Conservation (phyloP, 2,888 invertebrate genomes). For the Brassicogethes aeneus region DNA sequence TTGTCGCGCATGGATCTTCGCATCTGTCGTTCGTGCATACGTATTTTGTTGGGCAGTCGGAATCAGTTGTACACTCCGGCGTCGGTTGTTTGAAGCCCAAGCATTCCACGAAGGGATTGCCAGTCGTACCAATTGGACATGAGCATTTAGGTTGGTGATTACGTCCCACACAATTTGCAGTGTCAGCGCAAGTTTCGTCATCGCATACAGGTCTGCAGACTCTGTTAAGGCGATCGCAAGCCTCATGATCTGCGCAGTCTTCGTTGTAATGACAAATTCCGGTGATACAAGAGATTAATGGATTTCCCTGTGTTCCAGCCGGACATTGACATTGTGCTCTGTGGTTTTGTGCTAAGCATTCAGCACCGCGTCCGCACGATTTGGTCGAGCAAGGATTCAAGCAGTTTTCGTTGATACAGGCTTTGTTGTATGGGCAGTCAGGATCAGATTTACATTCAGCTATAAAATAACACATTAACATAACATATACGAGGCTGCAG, state of each 20-base stretch:
- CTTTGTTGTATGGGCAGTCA: slow-evolving; percentile 78
- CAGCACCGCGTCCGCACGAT: slow-evolving; percentile 71
- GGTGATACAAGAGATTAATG: slow-evolving; percentile 70
- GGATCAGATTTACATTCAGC: slow-evolving; percentile 72
- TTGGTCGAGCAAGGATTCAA: slow-evolving; percentile 63
- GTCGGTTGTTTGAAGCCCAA: slow-evolving; percentile 37
- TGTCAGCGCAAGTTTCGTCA: slow-evolving; percentile 69
- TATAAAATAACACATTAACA: slow-evolving; percentile 27
- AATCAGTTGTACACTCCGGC: slow-evolving; percentile 63
- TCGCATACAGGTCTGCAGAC: slow-evolving; percentile 76
- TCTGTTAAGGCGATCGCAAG: slow-evolving; percentile 75
- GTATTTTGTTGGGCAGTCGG: slow-evolving; percentile 64
- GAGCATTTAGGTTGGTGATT: slow-evolving; percentile 70
- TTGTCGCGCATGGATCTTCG: slow-evolving; percentile 64
- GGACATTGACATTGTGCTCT: slow-evolving; percentile 76
- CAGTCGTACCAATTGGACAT: slow-evolving; percentile 65
- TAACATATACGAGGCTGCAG: too few relatives aligned
- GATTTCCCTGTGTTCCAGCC: slow-evolving; percentile 75
- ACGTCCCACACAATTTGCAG: slow-evolving; percentile 65
- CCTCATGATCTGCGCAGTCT: slow-evolving; percentile 77
- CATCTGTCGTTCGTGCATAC: slow-evolving; percentile 73
- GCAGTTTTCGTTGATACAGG: slow-evolving; percentile 71
- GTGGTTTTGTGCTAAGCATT: slow-evolving; percentile 67
- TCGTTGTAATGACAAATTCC: slow-evolving; percentile 82
- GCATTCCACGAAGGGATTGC: slow-evolving; percentile 72